Percentiles rank a stretch among this genome's conserved stretches.
These are phyloP conservation scores for Copsychus sechellarum DNA, from an alignment of 2,113 vertebrate species.

Conservation along the genomic window DNA sequence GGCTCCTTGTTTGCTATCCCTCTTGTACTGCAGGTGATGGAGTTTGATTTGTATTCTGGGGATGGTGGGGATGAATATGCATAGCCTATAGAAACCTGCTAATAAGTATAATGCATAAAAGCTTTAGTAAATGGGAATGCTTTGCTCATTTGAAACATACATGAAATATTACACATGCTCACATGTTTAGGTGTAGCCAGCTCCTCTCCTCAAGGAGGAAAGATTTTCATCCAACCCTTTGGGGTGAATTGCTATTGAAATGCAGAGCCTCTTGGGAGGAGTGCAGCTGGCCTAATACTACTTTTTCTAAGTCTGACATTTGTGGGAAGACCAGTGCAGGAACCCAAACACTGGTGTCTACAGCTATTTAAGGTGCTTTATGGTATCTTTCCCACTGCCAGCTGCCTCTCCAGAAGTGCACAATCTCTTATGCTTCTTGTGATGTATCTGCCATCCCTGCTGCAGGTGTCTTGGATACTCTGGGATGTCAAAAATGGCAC, in stretches of 20 bases:
- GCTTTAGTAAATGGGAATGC: neutral
- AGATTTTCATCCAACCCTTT: neutral
- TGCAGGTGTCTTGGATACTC: neutral
- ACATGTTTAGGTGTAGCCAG: neutral
- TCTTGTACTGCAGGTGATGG: neutral
- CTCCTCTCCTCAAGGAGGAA: neutral
- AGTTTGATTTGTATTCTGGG: neutral
- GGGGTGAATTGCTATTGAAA: neutral
- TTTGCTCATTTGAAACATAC: neutral
- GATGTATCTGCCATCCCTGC: neutral
- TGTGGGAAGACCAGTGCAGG: neutral
- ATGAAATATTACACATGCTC: neutral
- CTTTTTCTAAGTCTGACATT: neutral
- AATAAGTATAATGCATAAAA: neutral
- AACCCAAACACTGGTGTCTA: neutral
- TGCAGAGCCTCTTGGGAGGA: neutral
- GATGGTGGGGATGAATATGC: neutral
- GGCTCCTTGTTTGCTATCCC: neutral
- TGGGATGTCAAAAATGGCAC: constrained; percentile 32
- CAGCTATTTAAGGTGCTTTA: neutral
- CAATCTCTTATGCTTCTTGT: neutral
- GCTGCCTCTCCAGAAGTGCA: constrained; percentile 48
- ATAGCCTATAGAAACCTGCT: neutral
- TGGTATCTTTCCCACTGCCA: neutral
- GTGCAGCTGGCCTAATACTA: neutral